Evolutionary conservation across 2,113 vertebrate species (phyloP), one percentile per base, ranked within the genome.

Genomic region (Actenoides hombroni): DNA sequence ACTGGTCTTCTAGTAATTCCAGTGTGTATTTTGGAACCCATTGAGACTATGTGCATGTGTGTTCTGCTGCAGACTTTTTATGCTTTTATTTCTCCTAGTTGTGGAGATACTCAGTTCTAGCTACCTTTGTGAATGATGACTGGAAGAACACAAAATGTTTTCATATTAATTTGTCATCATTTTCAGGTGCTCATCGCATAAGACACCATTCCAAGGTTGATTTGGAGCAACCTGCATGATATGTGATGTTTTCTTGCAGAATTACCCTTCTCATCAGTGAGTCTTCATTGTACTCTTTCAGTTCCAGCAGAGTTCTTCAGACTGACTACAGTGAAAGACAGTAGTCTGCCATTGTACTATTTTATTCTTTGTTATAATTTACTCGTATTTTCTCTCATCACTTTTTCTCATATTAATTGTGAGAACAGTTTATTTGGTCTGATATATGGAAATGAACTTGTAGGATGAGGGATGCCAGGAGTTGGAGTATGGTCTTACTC

Each of bases 371-470:
- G 13, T 64, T 73, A 24, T 26, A 40, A 29, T 35, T 76, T 61
- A 29, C 18, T 79, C 76, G 42, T 81, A 10, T 44, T 67, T 81
- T 74, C 11, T 51, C 8, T 64, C 5, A 15, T 68, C 6, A 0
- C 2, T 69, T 46, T 69, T 59, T 33, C 60, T 77, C 18, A 53
- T 13, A 33, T 74, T 64, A 79, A 25, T 17, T 70, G 0, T 0
- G 35, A 69, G 46, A 88, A 35, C 11, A 59, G 54, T 76, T 86
- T 92, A 51, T 84, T 94, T 94, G 31, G 40, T 68, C 74, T 89
- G 49, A 61, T 79, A 56, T 2, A 17, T 33, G 29, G 57, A 82
- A 71, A 37, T 40, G 10, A 68, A 35, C 31, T 71, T 46, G 35
- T 79, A 57, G 74, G 35, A 51, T 12, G 19, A 79, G 31, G 20